phyloP scores from a whole-genome alignment of 2,113 vertebrate genomes.

The Crypturellus undulatus region DNA sequence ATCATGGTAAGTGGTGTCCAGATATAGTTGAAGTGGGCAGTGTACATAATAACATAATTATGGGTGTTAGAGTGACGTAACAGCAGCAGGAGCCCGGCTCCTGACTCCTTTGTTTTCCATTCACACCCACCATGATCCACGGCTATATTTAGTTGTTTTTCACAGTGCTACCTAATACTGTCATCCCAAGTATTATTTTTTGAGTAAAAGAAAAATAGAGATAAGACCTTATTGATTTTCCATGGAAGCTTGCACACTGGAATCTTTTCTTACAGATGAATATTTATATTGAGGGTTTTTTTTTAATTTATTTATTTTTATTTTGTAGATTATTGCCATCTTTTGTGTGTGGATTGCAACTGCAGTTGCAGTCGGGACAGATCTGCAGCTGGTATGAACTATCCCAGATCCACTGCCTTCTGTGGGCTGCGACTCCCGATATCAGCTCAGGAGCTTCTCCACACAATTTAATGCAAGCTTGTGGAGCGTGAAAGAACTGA shows the following conservation, averaged over 20 bases:
- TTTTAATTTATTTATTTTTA: not conserved
- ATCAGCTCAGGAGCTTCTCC: conserved; percentile 17
- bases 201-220: conserved; percentile 68
- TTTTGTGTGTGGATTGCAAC: conserved; percentile 32
- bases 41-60: conserved; percentile 77
- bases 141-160: conserved; percentile 86
- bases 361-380: not conserved
- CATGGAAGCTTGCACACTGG: conserved; percentile 26
- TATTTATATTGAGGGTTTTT: conserved; percentile 8
- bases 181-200: conserved; percentile 58
- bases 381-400: conserved; percentile 17
- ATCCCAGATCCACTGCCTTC: conserved; percentile 14
- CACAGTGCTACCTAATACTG: conserved; percentile 69
- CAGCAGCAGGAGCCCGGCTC: conserved; percentile 71
- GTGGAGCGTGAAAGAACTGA: conserved; percentile 5
- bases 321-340: conserved; percentile 2
- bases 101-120: conserved; percentile 81
- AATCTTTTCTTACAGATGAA: conserved; percentile 56
- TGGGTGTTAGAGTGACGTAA: conserved; percentile 76
- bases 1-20: conserved; percentile 67
- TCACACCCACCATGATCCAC: conserved; percentile 77
- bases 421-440: not conserved
- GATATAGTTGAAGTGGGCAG: conserved; percentile 72
- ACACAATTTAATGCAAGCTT: conserved; percentile 42
- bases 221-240: conserved; percentile 70